Percentiles rank a stretch among this genome's conserved stretches.
These are phyloP conservation scores for Loriculus beryllinus DNA, from an alignment of 2,797 vertebrate species.

Conservation along the genomic window DNA sequence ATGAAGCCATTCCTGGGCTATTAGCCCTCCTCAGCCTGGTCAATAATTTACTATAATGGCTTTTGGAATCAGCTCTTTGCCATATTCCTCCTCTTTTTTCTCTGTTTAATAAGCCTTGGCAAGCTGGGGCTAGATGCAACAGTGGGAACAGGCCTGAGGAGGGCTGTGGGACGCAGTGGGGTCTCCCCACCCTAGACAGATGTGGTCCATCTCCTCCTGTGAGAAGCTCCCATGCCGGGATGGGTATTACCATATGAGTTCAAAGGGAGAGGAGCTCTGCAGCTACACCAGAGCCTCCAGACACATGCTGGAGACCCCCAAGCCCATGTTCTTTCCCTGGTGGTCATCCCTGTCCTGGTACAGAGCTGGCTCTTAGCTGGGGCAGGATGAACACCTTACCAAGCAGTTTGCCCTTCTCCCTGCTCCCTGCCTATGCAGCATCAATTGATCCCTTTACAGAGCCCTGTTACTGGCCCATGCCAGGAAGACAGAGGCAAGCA, in stretches of 20 bases:
- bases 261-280: background rate
- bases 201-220: background rate
- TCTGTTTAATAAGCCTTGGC: background rate
- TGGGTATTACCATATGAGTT: rapidly evolving
- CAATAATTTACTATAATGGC: conserved; percentile 62
- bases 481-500: rapidly evolving
- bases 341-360: background rate
- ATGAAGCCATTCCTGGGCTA: conserved; percentile 58
- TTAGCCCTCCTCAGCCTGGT: conserved; percentile 54
- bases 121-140: background rate
- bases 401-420: background rate
- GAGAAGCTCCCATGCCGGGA: rapidly evolving
- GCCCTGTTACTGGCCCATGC: background rate
- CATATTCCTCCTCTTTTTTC: background rate
- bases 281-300: background rate
- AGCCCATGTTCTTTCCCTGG: rapidly evolving
- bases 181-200: rapidly evolving
- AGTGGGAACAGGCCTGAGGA: background rate
- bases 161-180: background rate
- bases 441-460: rapidly evolving
- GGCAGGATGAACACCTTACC: background rate
- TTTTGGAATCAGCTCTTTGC: conserved; percentile 35
- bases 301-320: background rate
- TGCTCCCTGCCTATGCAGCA: rapidly evolving
- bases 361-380: background rate